Base-by-base conservation (phyloP, 1,140 invertebrate genomes). In the Leptonema lineaticorne region DNA sequence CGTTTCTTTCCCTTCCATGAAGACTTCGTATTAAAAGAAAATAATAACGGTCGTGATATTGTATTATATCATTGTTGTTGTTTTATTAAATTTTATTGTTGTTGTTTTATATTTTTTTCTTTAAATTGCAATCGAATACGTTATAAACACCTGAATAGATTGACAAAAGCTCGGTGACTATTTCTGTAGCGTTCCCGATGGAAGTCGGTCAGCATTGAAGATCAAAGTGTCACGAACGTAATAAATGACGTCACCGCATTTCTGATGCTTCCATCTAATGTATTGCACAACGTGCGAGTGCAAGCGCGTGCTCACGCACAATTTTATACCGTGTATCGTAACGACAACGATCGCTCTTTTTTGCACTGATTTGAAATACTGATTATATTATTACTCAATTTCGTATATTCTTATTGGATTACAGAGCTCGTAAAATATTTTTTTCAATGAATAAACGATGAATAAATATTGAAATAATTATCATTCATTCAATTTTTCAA, bases 201-300 rank as follows among this genome's bases (percentile, higher is more conserved):
- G 45, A 64, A 53, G 14, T 64, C 63, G 63, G 63, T 64, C 63
- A 64, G 16, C 27, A 64, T 64, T 64, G 63, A 64, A 64, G 63
- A 64, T 64, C 63, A 64, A 56, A 64, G 63, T 53, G 63, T 64
- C 63, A 64, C 37, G 63, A 64, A 20, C 63, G 37, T 53, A 53
- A 64, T 64, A 24, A 64, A 30, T 18, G 46, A 64, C 48, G 45
- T 64, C 63, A 53, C 41, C 22, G 63, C 63, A 56, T 56, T 50
- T 50, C 46, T 64, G 11, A 24, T 18, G 63, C 45, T 50, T 33
- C 45, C n/a, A 63, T 48, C 24, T 24, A 16, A 28, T 64, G 45
- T 16, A 27, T 64, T 64, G 46, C 63, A 56, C 41, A 64, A 64
- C 16, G 28, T 5, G 22, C 46, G 22, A 53, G 27, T 62, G 59